Percentiles rank a stretch among this genome's conserved stretches.
phyloP scores from a whole-genome alignment of 2,888 invertebrate species.

The Parascotia fuliginaria region DNA sequence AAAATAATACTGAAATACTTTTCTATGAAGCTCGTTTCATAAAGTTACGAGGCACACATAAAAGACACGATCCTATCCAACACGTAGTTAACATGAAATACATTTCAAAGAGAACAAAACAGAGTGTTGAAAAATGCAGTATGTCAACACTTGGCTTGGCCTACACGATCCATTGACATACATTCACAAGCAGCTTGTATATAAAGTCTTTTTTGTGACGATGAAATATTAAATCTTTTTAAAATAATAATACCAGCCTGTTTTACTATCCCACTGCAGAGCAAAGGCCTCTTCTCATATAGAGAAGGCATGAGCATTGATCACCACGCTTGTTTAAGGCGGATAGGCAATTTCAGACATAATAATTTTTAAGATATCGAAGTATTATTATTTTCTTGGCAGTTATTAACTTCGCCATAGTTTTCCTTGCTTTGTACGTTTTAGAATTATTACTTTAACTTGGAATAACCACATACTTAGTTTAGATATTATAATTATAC shows the following conservation, averaged over 20 bases:
- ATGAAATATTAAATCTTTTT: neutral
- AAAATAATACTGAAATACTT: neutral
- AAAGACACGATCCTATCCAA: neutral
- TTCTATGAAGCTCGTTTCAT: neutral
- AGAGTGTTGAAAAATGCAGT: slow-evolving; percentile 12
- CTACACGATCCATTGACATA: slow-evolving; percentile 18
- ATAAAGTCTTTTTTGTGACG: slow-evolving; percentile 3
- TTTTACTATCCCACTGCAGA: too few relatives aligned
- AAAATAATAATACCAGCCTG: neutral
- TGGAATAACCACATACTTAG: too few relatives aligned
- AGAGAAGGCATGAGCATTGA: too few relatives aligned
- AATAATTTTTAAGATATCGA: too few relatives aligned
- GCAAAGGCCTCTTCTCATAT: too few relatives aligned
- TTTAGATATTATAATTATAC: too few relatives aligned
- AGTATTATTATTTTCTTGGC: too few relatives aligned
- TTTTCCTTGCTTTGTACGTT: too few relatives aligned
- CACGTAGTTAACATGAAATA: slow-evolving; percentile 4
- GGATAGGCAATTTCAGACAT: too few relatives aligned
- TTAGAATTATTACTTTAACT: too few relatives aligned
- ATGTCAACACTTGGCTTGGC: slow-evolving; percentile 1
- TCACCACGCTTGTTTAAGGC: too few relatives aligned
- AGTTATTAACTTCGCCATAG: too few relatives aligned
- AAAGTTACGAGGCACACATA: neutral
- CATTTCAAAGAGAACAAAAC: slow-evolving; percentile 1
- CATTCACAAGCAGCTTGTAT: slow-evolving; percentile 10